A percentile compares a stretch with the other conserved stretches of the same genome.
phyloP scores from a whole-genome alignment of 2,113 vertebrate species.

The Pteronura brasiliensis region DNA sequence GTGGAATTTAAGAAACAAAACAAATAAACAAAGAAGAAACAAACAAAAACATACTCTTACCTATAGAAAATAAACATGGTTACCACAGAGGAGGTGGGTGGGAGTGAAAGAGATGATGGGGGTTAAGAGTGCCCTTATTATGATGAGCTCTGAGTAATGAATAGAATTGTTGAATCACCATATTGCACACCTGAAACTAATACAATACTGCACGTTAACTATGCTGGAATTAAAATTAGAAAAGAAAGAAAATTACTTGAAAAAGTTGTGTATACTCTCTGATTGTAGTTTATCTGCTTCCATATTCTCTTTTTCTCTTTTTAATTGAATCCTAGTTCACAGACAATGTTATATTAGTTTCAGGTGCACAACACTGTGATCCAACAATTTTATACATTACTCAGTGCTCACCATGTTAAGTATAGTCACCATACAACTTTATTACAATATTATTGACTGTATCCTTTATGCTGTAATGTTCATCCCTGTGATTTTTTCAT shows the following conservation, averaged over 20 bases:
- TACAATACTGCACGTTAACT: neutral
- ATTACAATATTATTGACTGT: neutral
- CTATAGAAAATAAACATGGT: neutral
- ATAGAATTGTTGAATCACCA: neutral
- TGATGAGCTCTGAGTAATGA: neutral
- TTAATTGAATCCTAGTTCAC: neutral
- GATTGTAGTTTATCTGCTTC: neutral
- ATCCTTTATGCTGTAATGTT: neutral
- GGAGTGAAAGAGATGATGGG: neutral
- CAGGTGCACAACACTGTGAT: neutral
- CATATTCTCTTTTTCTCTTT: neutral
- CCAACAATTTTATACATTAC: neutral
- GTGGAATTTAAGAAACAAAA: neutral
- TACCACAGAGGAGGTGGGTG: neutral
- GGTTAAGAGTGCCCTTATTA: neutral
- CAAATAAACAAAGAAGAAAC: neutral
- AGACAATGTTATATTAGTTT: neutral
- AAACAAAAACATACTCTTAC: neutral
- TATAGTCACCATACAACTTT: neutral
- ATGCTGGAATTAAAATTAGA: neutral
- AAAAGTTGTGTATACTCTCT: neutral
- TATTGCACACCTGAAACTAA: neutral
- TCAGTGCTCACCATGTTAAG: neutral
- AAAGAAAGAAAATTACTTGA: neutral
- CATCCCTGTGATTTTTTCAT: neutral